Evolutionary conservation across 2,888 invertebrate species (phyloP).

Genomic region (Bombylius discolor): DNA sequence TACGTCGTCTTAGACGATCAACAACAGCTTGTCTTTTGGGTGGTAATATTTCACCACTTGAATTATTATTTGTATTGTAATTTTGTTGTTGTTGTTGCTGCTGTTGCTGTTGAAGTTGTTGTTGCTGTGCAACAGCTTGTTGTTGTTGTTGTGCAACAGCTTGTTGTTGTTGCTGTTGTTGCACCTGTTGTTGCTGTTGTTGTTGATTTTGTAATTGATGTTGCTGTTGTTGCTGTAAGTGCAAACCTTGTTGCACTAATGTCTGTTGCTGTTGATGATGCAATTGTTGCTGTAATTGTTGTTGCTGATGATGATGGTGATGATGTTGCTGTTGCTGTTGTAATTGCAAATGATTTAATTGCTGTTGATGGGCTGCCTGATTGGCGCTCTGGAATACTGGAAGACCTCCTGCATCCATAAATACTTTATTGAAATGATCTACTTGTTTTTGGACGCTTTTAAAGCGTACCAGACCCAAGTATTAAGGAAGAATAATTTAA

Average conservation of each 20-base stretch:
- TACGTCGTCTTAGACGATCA: conserved; percentile 70
- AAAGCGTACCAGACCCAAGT: conserved; percentile 16
- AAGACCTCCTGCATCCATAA: conserved; percentile 39
- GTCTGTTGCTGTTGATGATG: conserved; percentile 27
- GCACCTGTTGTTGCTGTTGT: conserved; percentile 15
- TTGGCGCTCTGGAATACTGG: conserved; percentile 39
- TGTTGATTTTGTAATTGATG: conserved; percentile 15
- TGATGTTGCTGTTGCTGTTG: conserved; percentile 29
- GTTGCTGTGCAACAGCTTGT: conserved; percentile 18
- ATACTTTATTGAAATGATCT: conserved; percentile 27
- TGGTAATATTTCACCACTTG: conserved; percentile 48
- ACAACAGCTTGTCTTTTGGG: conserved; percentile 76
- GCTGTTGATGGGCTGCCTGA: conserved; percentile 30
- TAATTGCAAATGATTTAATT: conserved; percentile 12
- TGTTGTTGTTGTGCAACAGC: conserved; percentile 33
- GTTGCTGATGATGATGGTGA: conserved; percentile 43
- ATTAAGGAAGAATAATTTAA: background rate
- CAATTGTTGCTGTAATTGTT: conserved; percentile 41
- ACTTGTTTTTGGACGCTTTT: conserved; percentile 18
- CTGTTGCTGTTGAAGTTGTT: conserved; percentile 16
- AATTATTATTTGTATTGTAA: background rate
- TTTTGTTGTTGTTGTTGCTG: conserved; percentile 23
- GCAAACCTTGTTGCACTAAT: conserved; percentile 11
- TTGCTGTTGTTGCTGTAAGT: conserved; percentile 18
- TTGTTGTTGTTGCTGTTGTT: conserved; percentile 37